Base-by-base conservation (phyloP, 2,888 invertebrate genomes). In the Mystacides longicornis region DNA sequence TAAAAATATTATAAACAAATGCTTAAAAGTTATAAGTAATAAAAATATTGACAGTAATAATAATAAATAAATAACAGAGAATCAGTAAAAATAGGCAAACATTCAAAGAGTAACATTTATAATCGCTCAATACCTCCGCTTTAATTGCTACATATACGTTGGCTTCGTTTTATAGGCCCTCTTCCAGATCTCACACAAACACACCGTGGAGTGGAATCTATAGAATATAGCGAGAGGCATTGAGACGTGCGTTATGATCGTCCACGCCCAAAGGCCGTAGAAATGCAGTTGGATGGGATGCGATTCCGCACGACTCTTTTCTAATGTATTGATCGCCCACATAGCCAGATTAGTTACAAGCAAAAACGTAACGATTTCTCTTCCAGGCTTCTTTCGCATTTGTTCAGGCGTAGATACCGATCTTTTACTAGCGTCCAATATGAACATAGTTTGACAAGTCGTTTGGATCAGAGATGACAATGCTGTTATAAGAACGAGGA, bases 101-200 rank as follows among this genome's bases (percentile, higher is more conserved):
- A 37, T 14, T 47, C 23, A 51, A n/a, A n/a, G n/a, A n/a, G n/a
- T 49, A 62, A 65, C 51, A 63, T 67, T 66, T 67, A 69, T 69
- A 70, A 64, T 67, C 64, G 65, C 67, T 66, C 65, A 69, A 66
- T 71, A 75, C 67, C 69, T 71, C 64, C 64, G 68, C 64, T 64
- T 69, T 68, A 65, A 68, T 71, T 72, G 75, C 81, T 86, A 89
- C 87, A 89, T 89, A 67, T 87, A 88, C 67, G 88, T 84, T 1
- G 89, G 89, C 67, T 92, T 92, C 68, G 90, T 87, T 74, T 95
- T 95, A 71, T 95, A 96, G 5, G 94, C 93, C 63, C 89, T 81
- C 72, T 95, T 95, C 96, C 95, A 96, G 65, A 96, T 93, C 73
- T 95, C 95, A 70, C 94, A 94, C 56, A 96, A 78, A 68, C 95